Evolutionary conservation across 2,888 invertebrate species (phyloP).

Genomic region (Amphimallon solstitiale): DNA sequence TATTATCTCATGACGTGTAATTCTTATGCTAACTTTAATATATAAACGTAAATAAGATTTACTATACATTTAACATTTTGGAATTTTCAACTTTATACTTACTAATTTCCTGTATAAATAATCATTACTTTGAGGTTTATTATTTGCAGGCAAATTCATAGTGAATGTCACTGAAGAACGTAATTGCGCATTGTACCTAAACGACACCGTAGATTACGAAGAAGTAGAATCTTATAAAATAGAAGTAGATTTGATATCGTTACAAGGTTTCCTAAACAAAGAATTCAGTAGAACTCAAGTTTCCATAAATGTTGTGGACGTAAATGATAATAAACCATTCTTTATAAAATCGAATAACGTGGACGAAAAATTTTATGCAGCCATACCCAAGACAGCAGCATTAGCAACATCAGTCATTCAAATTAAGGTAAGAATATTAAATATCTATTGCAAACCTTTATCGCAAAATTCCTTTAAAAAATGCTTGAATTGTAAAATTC

Average conservation of each 20-base stretch:
- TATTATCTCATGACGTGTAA: too few relatives aligned
- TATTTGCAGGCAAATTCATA: conserved; percentile 73
- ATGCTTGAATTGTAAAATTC: too few relatives aligned
- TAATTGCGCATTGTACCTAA: conserved; percentile 83
- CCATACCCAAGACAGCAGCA: conserved; percentile 78
- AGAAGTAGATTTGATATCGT: conserved; percentile 80
- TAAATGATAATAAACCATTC: conserved; percentile 89
- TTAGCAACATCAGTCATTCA: conserved; percentile 82
- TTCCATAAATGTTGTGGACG: conserved; percentile 84
- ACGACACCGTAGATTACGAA: conserved; percentile 83
- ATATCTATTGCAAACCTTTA: too few relatives aligned
- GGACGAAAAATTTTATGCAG: conserved; percentile 81
- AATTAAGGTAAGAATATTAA: conserved; percentile 69
- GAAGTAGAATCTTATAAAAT: conserved; percentile 76
- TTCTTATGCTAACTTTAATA: too few relatives aligned
- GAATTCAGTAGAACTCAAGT: conserved; percentile 79
- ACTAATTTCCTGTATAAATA: too few relatives aligned
- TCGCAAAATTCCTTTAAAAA: too few relatives aligned
- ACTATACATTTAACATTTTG: too few relatives aligned
- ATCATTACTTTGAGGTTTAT: too few relatives aligned
- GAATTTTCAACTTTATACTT: too few relatives aligned
- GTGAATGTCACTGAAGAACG: conserved; percentile 80
- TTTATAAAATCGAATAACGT: conserved; percentile 77
- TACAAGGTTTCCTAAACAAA: conserved; percentile 83
- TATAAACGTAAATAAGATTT: too few relatives aligned